A percentile compares a stretch with the other conserved stretches of the same genome.
Evolutionary conservation across 2,888 invertebrate species (phyloP).

Genomic region (Ennomos fuscantarius): DNA sequence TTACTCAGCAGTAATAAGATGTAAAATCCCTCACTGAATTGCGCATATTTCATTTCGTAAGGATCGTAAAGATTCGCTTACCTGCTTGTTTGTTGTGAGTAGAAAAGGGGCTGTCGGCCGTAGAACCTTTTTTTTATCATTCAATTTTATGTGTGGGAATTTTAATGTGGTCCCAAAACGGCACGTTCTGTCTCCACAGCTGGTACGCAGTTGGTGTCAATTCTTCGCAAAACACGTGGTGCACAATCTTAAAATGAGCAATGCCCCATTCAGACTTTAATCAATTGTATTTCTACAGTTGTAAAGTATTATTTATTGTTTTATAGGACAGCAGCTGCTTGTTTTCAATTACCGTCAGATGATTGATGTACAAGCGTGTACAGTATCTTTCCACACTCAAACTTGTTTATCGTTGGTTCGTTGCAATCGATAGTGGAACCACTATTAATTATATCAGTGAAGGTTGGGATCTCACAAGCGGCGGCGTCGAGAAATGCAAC

Average conservation of each 20-base stretch:
- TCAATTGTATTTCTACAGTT: conserved; percentile 46
- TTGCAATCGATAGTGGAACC: conserved; percentile 67
- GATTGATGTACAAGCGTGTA: conserved; percentile 68
- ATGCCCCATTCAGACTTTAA: conserved; percentile 47
- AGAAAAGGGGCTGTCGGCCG: conserved; percentile 71
- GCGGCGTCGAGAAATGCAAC: conserved; percentile 63
- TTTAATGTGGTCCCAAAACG: conserved; percentile 77
- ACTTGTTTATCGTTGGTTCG: conserved; percentile 67
- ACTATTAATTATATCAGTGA: conserved; percentile 75
- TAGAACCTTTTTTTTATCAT: conserved; percentile 74
- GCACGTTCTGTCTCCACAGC: conserved; percentile 81
- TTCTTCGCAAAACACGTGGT: conserved; percentile 77
- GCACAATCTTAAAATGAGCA: conserved; percentile 54
- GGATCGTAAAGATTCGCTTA: conserved; percentile 81
- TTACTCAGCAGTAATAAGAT: conserved; percentile 68
- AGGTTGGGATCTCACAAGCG: conserved; percentile 56
- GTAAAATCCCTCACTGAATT: conserved; percentile 69
- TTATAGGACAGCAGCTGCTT: conserved; percentile 65
- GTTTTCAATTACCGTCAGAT: conserved; percentile 73
- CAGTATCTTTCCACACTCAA: conserved; percentile 66
- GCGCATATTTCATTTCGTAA: conserved; percentile 74
- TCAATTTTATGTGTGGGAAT: conserved; percentile 83
- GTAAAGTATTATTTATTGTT: conserved; percentile 58
- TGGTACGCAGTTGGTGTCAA: conserved; percentile 73
- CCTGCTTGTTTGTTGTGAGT: conserved; percentile 83